Percentiles rank a stretch among this genome's conserved stretches.
Evolutionary conservation across 2,113 vertebrate genomes (phyloP).

Genomic region (Ia io): DNA sequence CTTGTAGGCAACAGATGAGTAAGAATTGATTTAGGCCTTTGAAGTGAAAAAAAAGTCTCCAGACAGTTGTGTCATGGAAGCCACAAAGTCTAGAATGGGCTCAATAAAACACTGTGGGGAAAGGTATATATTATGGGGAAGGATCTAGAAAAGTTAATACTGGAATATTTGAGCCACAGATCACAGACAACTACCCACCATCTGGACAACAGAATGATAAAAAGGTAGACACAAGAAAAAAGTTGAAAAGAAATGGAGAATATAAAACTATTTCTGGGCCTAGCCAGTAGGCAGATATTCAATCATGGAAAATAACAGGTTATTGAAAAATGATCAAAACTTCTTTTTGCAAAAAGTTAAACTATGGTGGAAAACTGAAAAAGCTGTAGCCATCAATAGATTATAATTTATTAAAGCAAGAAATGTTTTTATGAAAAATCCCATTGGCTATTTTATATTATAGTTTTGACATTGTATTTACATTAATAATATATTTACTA

Average conservation of each 20-base stretch:
- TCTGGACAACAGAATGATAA: slow-evolving; percentile 19
- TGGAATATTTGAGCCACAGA: not conserved
- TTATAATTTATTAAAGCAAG: not conserved
- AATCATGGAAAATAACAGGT: not conserved
- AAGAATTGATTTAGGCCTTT: slow-evolving; percentile 41
- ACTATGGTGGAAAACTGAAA: not conserved
- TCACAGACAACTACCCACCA: not conserved
- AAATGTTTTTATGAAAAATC: not conserved
- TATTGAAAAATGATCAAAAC: not conserved
- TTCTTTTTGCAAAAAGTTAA: slow-evolving; percentile 6
- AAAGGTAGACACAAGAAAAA: slow-evolving; percentile 42
- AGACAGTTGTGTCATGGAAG: not conserved
- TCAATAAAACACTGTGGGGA: not conserved
- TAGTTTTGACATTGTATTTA: not conserved
- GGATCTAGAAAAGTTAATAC: not conserved
- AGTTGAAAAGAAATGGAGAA: slow-evolving; percentile 41
- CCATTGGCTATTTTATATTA: not conserved
- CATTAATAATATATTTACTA: not conserved
- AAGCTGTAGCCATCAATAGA: slow-evolving; percentile 30
- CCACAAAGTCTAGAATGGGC: not conserved
- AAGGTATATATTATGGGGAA: not conserved
- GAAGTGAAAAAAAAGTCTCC: not conserved
- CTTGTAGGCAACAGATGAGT: slow-evolving; percentile 5
- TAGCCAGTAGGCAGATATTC: not conserved
- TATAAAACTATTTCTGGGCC: slow-evolving; percentile 18